Evolutionary conservation across 2,888 invertebrate species (phyloP), one percentile per base, ranked within the genome.

Genomic region (Camptogramma bilineatum): DNA sequence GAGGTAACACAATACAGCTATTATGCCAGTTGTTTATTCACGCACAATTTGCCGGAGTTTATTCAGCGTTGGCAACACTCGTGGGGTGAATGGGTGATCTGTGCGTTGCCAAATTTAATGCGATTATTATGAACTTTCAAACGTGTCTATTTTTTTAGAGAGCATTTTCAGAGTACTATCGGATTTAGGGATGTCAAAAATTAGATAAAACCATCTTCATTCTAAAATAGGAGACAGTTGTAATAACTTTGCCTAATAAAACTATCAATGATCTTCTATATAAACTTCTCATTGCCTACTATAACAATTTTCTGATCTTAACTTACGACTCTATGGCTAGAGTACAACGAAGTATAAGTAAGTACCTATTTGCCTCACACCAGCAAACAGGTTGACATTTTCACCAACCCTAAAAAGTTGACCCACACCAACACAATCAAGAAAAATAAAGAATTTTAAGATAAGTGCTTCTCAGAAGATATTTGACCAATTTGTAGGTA

Each of bases 31-130:
- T 92, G 90, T 91, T 91, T 90, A 86, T 88, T 82, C 90, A 91
- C 90, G 92, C 89, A 90, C 92, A 92, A 92, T 93, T 93, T 92
- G 91, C 88, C 73, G 78, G 78, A 82, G 91, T 91, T 91, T 91
- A 88, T 91, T 88, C 84, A 86, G 84, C 80, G 80, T 75, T 90
- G 85, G 88, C 89, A 86, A 90, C 90, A 89, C 79, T 76, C 71
- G 76, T 75, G 75, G 76, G 73, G 68, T 69, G 71, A 74, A 62
- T 71, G 68, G 71, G 72, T 71, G 73, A 69, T 73, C 69, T 60
- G 53, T 17, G 57, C 62, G 62, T 66, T 59, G 60, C 63, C 62
- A 69, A 69, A 75, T 61, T 52, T 85, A 82, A 87, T 86, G 76
- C 83, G 86, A 86, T 87, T 86, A 81, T 70, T 75, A 68, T 66